Evolutionary conservation across 2,888 invertebrate species (phyloP).

Genomic region (Cephus spinipes): DNA sequence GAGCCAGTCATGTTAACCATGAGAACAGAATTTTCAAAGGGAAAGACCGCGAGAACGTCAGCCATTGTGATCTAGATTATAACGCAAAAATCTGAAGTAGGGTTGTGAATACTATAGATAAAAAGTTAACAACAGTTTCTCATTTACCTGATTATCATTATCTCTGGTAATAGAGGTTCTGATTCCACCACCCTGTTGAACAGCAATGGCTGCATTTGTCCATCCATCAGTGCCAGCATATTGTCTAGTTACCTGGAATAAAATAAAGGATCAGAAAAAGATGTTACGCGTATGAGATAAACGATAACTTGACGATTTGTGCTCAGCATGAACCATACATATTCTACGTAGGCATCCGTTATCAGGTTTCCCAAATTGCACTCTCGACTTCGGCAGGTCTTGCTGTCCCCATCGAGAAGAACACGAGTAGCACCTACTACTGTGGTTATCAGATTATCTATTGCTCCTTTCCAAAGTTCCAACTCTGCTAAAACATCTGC

Average conservation of each 20-base stretch:
- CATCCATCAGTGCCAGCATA: slow-evolving; percentile 71
- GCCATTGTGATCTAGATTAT: slow-evolving; percentile 75
- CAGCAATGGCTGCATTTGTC: slow-evolving; percentile 82
- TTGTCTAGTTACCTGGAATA: slow-evolving; percentile 64
- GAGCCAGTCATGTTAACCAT: slow-evolving; percentile 76
- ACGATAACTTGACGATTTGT: neutral
- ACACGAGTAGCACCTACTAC: slow-evolving; percentile 79
- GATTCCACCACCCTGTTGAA: slow-evolving; percentile 83
- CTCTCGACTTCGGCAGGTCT: slow-evolving; percentile 77
- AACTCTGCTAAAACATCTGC: slow-evolving; percentile 73
- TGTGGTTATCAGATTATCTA: slow-evolving; percentile 69
- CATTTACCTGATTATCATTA: slow-evolving; percentile 65
- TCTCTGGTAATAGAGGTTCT: slow-evolving; percentile 74
- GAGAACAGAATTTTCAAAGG: slow-evolving; percentile 80
- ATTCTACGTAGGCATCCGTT: slow-evolving; percentile 80
- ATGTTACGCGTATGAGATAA: neutral
- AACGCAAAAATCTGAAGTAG: neutral
- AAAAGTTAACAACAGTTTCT: no score
- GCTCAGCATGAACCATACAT: slow-evolving; percentile 59
- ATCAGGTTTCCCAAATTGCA: slow-evolving; percentile 89
- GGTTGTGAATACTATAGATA: fast-evolving
- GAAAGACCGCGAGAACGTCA: slow-evolving; percentile 79
- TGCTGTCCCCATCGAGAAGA: slow-evolving; percentile 73
- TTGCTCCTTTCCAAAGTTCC: slow-evolving; percentile 71
- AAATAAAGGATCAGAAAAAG: neutral